A percentile compares a stretch with the other conserved stretches of the same genome.
phyloP scores from a whole-genome alignment of 2,113 vertebrate genomes.

The Papio anubis region DNA sequence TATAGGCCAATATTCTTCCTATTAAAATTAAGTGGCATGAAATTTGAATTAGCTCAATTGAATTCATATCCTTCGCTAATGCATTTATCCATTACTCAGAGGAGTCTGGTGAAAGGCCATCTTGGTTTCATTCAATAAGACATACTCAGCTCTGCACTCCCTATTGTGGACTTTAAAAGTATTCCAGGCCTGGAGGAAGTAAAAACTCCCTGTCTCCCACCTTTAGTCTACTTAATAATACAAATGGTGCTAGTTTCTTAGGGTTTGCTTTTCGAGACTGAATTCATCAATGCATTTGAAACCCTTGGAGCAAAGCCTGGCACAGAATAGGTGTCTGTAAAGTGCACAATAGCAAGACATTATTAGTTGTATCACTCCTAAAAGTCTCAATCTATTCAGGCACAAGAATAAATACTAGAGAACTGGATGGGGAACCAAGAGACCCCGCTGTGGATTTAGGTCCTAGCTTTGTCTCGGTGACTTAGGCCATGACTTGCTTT shows the following conservation, averaged over 20 bases:
- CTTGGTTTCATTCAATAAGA: not conserved
- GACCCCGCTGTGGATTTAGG: not conserved
- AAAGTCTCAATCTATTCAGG: not conserved
- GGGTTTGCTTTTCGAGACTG: not conserved
- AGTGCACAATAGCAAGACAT: not conserved
- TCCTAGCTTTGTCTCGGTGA: not conserved
- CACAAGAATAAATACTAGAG: not conserved
- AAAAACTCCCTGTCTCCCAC: too few species aligned
- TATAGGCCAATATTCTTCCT: conserved; percentile 54
- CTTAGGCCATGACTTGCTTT: too few species aligned
- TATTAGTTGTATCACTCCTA: not conserved
- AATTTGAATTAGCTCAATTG: conserved; percentile 68
- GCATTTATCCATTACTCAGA: conserved; percentile 51
- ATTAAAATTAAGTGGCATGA: conserved; percentile 77
- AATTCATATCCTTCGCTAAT: conserved; percentile 55
- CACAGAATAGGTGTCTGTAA: not conserved
- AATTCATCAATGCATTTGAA: not conserved
- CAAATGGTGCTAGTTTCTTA: not conserved
- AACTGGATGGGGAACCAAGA: not conserved
- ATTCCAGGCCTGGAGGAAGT: not conserved
- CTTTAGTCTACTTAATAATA: not conserved
- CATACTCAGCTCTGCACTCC: too few species aligned
- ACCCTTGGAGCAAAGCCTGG: not conserved
- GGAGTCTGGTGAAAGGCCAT: not conserved
- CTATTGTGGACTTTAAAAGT: not conserved